These are phyloP conservation scores for Pseudomyrmex cubaensis DNA, from an alignment of 1,140 invertebrate genomes.

Conservation along the genomic window DNA sequence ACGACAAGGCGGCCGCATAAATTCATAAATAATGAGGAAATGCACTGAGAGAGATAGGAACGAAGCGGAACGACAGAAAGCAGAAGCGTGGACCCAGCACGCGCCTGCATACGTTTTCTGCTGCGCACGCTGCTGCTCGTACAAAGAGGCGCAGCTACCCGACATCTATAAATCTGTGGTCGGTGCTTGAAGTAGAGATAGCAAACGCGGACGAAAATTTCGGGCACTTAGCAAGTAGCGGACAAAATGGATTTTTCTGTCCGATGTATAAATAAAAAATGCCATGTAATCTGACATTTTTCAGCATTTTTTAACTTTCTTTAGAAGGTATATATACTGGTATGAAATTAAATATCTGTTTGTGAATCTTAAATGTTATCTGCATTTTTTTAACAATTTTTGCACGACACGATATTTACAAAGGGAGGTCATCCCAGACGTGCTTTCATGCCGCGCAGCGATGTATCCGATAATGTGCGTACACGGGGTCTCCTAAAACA, in stretches of 20 bases:
- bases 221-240: slow-evolving; percentile 32
- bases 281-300: too few species aligned
- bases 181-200: slow-evolving; percentile 39
- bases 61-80: slow-evolving; percentile 44
- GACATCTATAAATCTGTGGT: slow-evolving; percentile 50
- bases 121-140: slow-evolving; percentile 36
- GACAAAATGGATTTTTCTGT: slow-evolving; percentile 45
- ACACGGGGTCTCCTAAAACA: not conserved
- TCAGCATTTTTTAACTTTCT: too few species aligned
- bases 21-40: slow-evolving; percentile 66
- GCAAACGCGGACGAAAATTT: slow-evolving; percentile 39
- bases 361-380: too few species aligned
- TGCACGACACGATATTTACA: too few species aligned
- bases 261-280: not conserved
- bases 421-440: not conserved
- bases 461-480: slow-evolving; percentile 21
- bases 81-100: slow-evolving; percentile 52
- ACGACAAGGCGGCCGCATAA: slow-evolving; percentile 49
- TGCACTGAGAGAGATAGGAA: slow-evolving; percentile 26
- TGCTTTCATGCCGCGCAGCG: slow-evolving; percentile 4
- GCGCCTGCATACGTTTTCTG: slow-evolving; percentile 45
- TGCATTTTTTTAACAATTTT: too few species aligned
- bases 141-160: slow-evolving; percentile 25
- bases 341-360: too few species aligned
- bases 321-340: too few species aligned